Evolutionary conservation across 2,113 vertebrate genomes (phyloP).

Genomic region (Thunnus thynnus): DNA sequence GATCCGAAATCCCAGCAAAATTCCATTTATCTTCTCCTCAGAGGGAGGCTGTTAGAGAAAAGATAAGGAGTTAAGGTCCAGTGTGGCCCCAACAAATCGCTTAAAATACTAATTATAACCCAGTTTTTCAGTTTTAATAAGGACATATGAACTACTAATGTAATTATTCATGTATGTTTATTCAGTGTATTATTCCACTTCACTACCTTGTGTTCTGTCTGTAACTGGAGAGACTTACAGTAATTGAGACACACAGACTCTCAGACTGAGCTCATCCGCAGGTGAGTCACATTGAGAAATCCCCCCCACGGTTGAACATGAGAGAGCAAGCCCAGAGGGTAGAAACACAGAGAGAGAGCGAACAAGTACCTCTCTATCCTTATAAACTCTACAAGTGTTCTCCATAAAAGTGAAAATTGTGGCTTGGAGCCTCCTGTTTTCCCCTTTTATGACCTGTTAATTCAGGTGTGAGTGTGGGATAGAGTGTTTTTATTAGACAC

Average conservation of each 20-base stretch:
- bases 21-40: constrained; percentile 96
- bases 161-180: not conserved
- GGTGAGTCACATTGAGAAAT: constrained; percentile 63
- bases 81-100: not conserved
- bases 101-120: not conserved
- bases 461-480: constrained; percentile 62
- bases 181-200: constrained; percentile 1
- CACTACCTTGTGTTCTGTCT: constrained; percentile 20
- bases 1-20: constrained; percentile 94
- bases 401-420: constrained; percentile 69
- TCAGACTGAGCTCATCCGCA: constrained; percentile 42
- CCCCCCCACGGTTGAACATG: constrained; percentile 60
- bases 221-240: not conserved
- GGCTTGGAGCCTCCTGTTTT: constrained; percentile 62
- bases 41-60: constrained; percentile 86
- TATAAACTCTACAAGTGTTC: constrained; percentile 73
- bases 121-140: constrained; percentile 8
- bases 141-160: not conserved
- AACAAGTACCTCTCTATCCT: constrained; percentile 53
- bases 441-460: constrained; percentile 67
- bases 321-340: constrained; percentile 49
- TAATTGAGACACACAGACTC: constrained; percentile 8
- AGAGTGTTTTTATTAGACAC: constrained; percentile 39
- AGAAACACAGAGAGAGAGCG: constrained; percentile 11
- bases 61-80: not conserved